Base-by-base conservation (phyloP, 2,797 vertebrate genomes). In the Melanotaenia trifasciata region DNA sequence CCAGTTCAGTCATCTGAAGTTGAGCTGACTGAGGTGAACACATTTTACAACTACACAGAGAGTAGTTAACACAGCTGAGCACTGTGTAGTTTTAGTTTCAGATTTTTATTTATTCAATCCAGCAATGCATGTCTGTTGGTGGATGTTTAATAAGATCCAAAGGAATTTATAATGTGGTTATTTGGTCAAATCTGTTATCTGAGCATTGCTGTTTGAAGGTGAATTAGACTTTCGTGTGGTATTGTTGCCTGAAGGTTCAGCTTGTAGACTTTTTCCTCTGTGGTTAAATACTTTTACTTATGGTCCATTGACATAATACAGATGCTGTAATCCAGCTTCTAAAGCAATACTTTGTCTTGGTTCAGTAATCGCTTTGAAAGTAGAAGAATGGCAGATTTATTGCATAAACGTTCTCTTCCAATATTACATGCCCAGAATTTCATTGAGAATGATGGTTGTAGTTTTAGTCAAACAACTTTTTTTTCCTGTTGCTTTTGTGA, bases 1-100 rank as follows among this genome's bases (percentile, higher is more conserved):
- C 84, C 84, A 81, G 57, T 79, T 77, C 70, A 84, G 83, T 86
- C 88, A 80, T 75, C 79, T 86, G 78, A 83, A 83, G 70, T 67
- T 66, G 67, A 62, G 74, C 68, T 88, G 81, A 87, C 80, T 77
- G 79, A 69, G 30, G 79, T 86, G 81, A 85, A 85, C 73, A 79
- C 72, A 72, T 78, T 85, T 86, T 78, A 72, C 64, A 76, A 70
- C 72, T 76, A 74, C 81, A 58, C 47, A 47, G 56, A 71, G 54
- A 72, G 59, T 43, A 69, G 80, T 79, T 84, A 85, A 86, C 73
- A 86, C 78, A 88, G 87, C 77, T 76, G 62, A 77, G 33, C 38
- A 45, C 14, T n/a, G n/a, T 22, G 12, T 26, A n/a, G n/a, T 54
- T 76, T 79, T 60, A 24, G 60, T 67, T 65, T 12, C n/a, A 18